phyloP scores from a whole-genome alignment of 2,113 vertebrate species.

The Proteles cristata region DNA sequence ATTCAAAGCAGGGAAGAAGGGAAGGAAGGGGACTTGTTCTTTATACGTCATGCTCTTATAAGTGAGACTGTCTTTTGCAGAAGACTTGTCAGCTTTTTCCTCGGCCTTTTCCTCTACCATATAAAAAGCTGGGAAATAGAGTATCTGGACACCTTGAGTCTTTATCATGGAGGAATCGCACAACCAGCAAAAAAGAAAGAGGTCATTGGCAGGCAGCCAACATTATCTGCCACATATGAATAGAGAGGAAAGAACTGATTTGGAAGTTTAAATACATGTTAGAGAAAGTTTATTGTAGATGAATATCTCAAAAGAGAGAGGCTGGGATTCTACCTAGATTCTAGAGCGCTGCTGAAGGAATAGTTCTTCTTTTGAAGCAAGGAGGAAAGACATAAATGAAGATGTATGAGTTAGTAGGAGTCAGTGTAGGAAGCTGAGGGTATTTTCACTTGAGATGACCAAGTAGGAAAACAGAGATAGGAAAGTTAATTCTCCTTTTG shows the following conservation, averaged over 20 bases:
- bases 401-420: background rate
- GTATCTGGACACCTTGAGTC: background rate
- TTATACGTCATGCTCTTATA: background rate
- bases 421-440: background rate
- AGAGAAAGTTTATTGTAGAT: constrained; percentile 8
- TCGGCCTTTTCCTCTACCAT: background rate
- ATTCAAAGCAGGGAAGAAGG: background rate
- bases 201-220: background rate
- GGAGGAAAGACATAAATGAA: background rate
- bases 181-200: background rate
- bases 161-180: background rate
- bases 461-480: constrained; percentile 21
- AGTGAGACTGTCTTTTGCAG: background rate
- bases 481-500: background rate
- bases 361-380: constrained; percentile 23
- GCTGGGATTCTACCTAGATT: background rate
- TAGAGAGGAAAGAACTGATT: background rate
- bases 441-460: constrained; percentile 7
- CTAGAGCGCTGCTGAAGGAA: background rate
- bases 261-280: background rate
- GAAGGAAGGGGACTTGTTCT: background rate
- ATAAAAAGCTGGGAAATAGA: background rate
- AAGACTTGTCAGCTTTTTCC: background rate
- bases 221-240: background rate
- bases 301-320: background rate